Evolutionary conservation across 30 jellyfish, hydroid and myxozoan genomes (phyloP).

Genomic region (Haliclystus octoradiatus): DNA sequence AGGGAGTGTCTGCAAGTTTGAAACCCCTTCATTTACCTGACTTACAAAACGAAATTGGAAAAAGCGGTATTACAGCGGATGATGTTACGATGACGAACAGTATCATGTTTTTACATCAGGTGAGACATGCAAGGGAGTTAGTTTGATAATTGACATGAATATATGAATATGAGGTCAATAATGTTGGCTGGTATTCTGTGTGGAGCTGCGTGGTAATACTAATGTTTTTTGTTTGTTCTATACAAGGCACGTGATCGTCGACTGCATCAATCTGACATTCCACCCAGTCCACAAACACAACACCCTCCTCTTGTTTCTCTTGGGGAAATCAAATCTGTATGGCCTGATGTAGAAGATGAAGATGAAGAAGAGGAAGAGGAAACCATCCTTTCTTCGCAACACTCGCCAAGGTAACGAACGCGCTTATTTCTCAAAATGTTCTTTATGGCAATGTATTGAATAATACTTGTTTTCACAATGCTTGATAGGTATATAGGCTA

Average conservation of each 20-base stretch:
- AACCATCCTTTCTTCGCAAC: background rate
- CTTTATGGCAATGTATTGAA: too few relatives aligned
- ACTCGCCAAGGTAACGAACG: background rate
- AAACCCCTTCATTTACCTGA: slow-evolving; percentile 63
- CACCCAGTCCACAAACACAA: background rate
- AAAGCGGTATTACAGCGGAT: slow-evolving; percentile 28
- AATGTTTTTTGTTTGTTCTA: background rate
- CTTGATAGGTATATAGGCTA: too few relatives aligned
- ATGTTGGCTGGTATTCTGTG: too few relatives aligned
- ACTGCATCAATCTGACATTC: background rate
- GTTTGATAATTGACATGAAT: too few relatives aligned
- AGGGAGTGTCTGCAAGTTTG: slow-evolving; percentile 47
- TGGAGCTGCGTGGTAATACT: background rate
- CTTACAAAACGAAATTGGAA: slow-evolving; percentile 10
- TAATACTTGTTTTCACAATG: too few relatives aligned
- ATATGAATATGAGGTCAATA: too few relatives aligned
- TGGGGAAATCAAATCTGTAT: background rate
- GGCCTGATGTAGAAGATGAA: background rate
- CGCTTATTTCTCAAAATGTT: too few relatives aligned
- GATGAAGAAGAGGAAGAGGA: background rate
- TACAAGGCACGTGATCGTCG: background rate
- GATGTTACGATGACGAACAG: slow-evolving; percentile 56
- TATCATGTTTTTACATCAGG: slow-evolving; percentile 77
- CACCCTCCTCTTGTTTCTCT: background rate
- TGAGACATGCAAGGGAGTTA: too few relatives aligned